Percentiles rank a stretch among this genome's conserved stretches.
These are phyloP conservation scores for Clupea harengus DNA, from an alignment of 2,113 vertebrate genomes.

Conservation along the genomic window DNA sequence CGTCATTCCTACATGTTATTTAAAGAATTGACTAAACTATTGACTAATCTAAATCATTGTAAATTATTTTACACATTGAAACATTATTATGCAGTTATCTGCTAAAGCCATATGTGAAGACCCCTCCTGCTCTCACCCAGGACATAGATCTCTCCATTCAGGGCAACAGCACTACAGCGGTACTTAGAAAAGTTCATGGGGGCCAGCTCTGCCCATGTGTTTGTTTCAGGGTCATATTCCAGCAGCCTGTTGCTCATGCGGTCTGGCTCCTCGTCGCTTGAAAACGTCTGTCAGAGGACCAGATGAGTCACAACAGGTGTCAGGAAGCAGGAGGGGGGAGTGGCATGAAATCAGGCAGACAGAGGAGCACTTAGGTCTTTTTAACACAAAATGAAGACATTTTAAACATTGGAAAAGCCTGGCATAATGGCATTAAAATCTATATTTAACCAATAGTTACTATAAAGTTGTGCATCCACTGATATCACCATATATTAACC, in stretches of 20 bases:
- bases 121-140: conserved; percentile 77
- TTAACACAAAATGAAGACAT: background rate
- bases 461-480: no score
- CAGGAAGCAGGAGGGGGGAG: background rate
- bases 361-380: background rate
- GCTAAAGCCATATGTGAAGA: no score
- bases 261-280: conserved; percentile 91
- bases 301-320: conserved; percentile 55
- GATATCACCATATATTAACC: no score
- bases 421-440: background rate
- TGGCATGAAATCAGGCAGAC: background rate
- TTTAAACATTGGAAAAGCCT: background rate
- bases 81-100: no score
- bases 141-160: conserved; percentile 88
- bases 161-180: conserved; percentile 83
- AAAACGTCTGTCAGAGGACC: conserved; percentile 75
- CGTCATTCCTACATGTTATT: background rate
- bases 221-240: conserved; percentile 83
- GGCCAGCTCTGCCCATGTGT: conserved; percentile 81
- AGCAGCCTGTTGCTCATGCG: conserved; percentile 88
- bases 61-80: background rate
- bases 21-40: background rate
- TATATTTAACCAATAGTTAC: no score
- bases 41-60: background rate
- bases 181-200: conserved; percentile 94